A percentile compares a stretch with the other conserved stretches of the same genome.
These are phyloP conservation scores for Spinibarbus caldwelli DNA, from an alignment of 2,797 vertebrate species.

Conservation along the genomic window DNA sequence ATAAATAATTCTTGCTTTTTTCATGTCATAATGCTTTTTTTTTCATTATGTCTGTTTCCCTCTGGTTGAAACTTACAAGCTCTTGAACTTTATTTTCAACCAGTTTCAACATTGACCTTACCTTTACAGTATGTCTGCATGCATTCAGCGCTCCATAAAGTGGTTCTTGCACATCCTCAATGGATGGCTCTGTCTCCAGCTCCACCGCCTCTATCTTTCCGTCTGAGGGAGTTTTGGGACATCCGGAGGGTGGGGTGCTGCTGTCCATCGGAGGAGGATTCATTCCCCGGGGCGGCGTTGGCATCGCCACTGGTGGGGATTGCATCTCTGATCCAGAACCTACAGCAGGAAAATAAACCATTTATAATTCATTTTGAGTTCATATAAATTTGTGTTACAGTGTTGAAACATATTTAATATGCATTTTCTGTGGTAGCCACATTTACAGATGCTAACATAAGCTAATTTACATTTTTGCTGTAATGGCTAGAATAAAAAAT, in stretches of 20 bases:
- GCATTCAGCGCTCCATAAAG: constrained; percentile 76
- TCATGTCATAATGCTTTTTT: background rate
- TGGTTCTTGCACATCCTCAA: constrained; percentile 74
- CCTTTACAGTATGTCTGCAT: constrained; percentile 79
- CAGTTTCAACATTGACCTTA: constrained; percentile 57
- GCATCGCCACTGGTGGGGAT: constrained; percentile 31
- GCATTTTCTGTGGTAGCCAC: background rate
- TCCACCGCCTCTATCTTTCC: constrained; percentile 28
- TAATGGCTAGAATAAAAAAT: background rate
- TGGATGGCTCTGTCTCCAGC: constrained; percentile 69
- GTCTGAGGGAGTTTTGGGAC: constrained; percentile 41
- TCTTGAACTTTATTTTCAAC: background rate
- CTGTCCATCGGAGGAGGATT: constrained; percentile 65
- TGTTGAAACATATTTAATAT: background rate
- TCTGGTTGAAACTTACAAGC: background rate
- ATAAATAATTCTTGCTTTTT: background rate
- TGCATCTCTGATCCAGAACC: constrained; percentile 58
- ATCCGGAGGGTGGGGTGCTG: constrained; percentile 53
- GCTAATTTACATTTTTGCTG: background rate
- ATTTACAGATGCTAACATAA: background rate
- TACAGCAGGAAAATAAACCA: background rate
- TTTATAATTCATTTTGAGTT: background rate
- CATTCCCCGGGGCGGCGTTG: constrained; percentile 57
- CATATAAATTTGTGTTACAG: background rate
- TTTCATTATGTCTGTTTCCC: background rate